Evolutionary conservation across 2,888 invertebrate species (phyloP).

Genomic region (Psylliodes chrysocephalus): DNA sequence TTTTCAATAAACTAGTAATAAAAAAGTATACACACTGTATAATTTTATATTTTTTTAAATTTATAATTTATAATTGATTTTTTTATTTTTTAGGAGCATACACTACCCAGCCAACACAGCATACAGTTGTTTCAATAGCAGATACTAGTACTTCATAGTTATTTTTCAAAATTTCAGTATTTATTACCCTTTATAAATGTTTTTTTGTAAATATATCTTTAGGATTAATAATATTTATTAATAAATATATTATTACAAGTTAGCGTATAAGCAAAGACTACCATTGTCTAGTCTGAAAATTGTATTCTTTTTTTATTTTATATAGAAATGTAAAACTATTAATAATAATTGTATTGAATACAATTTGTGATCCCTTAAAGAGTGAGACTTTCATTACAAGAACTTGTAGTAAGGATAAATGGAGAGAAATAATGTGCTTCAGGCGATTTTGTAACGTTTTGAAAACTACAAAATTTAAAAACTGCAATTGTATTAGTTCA

Average conservation of each 20-base stretch:
- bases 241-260: conserved; percentile 37
- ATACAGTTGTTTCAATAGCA: conserved; percentile 58
- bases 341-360: conserved; percentile 29
- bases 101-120: conserved; percentile 60
- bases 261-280: conserved; percentile 49
- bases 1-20: too few relatives aligned
- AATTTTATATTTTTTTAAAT: too few relatives aligned
- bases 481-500: too few relatives aligned
- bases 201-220: conserved; percentile 41
- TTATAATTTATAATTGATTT: conserved; percentile 26
- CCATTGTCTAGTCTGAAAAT: conserved; percentile 55
- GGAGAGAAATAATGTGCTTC: not conserved
- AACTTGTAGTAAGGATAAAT: not conserved
- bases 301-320: conserved; percentile 37
- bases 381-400: conserved; percentile 10
- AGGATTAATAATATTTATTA: conserved; percentile 34
- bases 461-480: not conserved
- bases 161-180: conserved; percentile 35
- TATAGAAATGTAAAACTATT: conserved; percentile 8
- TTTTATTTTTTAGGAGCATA: conserved; percentile 59
- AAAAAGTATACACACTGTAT: too few relatives aligned
- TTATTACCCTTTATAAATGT: conserved; percentile 41
- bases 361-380: conserved; percentile 27
- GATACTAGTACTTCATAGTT: conserved; percentile 51
- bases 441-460: not conserved